phyloP scores from a whole-genome alignment of 2,888 invertebrate genomes.

The Nemoura dubitans region DNA sequence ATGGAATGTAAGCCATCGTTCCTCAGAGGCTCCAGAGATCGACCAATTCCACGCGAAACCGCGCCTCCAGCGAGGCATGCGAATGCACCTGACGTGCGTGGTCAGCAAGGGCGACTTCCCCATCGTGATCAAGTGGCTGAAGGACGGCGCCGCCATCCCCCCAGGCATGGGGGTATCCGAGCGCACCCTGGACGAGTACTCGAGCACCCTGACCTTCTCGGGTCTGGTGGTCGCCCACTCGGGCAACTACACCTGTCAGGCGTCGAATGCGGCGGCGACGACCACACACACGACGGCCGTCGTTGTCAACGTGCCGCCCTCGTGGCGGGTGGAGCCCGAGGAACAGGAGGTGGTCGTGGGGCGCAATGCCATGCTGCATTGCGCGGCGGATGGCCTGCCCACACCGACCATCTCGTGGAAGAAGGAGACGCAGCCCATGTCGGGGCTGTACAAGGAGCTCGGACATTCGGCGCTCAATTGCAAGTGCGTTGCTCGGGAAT shows the following conservation, averaged over 20 bases:
- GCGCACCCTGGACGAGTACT: conserved; percentile 54
- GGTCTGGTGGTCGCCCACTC: conserved; percentile 52
- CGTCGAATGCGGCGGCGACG: conserved; percentile 57
- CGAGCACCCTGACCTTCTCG: conserved; percentile 54
- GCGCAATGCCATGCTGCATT: neutral
- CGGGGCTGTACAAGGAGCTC: conserved; percentile 23
- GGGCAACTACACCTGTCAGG: conserved; percentile 58
- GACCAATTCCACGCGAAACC: conserved; percentile 49
- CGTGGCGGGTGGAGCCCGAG: conserved; percentile 25
- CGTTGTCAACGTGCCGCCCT: conserved; percentile 57
- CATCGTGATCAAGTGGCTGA: conserved; percentile 60
- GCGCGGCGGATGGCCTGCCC: conserved; percentile 32
- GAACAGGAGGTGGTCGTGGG: conserved; percentile 23
- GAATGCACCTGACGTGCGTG: conserved; percentile 60
- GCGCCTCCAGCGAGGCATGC: conserved; percentile 57
- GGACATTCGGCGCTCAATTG: conserved; percentile 7
- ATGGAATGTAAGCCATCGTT: too few species aligned
- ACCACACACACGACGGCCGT: conserved; percentile 57
- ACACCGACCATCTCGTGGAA: conserved; percentile 31
- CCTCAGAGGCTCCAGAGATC: conserved; percentile 49
- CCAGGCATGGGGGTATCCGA: conserved; percentile 52
- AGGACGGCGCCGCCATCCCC: conserved; percentile 58
- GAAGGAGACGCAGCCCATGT: neutral
- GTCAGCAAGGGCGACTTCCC: conserved; percentile 62
- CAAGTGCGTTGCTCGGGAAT: too few species aligned